Base-by-base conservation (phyloP, 2,113 vertebrate species). In the Pachyramphus minor region DNA sequence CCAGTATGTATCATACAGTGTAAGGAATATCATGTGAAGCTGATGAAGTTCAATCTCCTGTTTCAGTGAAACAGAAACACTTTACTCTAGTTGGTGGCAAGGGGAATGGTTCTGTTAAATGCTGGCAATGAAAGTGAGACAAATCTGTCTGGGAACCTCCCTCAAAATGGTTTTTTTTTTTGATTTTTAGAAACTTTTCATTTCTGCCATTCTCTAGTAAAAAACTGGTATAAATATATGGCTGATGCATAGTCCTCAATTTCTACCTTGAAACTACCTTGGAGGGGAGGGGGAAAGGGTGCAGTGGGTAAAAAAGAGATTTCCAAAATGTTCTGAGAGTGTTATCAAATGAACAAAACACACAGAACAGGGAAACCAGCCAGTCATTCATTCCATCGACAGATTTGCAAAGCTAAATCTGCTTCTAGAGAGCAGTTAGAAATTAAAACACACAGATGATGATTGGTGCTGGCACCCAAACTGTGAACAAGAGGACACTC, bases 331-430 rank as follows among this genome's bases (percentile, higher is more conserved):
- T 96, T 95, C 87, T 92, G 84, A 94, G 73, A 85, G 59, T 86
- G 89, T 93, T 95, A 80, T 84, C 89, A 95, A 96, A 96, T 93
- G 88, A 95, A 91, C 69, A 87, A 95, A 94, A 96, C 73, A 93
- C 62, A 94, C 91, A 88, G 91, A 88, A 95, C 27, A 41, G 87
- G 76, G 95, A 95, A 96, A 95, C 84, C 78, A 92, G 91, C 91
- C 91, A 92, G 91, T 90, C 84, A 93, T 87, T 94, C 89, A 94
- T 93, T 93, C 90, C 60, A 84, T 50, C 45, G 6, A 95, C 93
- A 96, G 93, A 93, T 96, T 96, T 96, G 87, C 89, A 87, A 87
- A 96, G 87, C 91, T 93, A 95, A 95, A 96, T 94, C 96, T 96
- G 87, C 91, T 96, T 94, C 91, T 66, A 44, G 91, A 96, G 91